A percentile compares a stretch with the other conserved stretches of the same genome.
Conservation (phyloP, 1,140 invertebrate species). For the Euwallacea fornicatus region DNA sequence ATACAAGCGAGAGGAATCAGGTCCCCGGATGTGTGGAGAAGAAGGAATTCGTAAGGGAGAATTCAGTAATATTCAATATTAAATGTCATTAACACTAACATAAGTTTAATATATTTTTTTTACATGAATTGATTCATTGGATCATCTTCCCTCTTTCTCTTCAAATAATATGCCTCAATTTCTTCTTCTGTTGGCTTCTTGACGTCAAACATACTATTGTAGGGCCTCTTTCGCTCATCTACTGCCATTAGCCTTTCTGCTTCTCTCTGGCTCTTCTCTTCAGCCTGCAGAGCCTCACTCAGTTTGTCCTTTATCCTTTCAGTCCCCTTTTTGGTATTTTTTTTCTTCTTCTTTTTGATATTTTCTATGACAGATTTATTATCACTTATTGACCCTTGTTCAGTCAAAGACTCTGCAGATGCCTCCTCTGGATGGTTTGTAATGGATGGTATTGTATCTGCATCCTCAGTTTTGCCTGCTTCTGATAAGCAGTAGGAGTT, state of each 20-base stretch:
- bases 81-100: not conserved
- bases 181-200: slow-evolving; percentile 88
- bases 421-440: slow-evolving; percentile 21
- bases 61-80: too few species aligned
- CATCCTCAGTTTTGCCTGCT: slow-evolving; percentile 61
- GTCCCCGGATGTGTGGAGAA: too few species aligned
- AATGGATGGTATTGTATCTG: not conserved
- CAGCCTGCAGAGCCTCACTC: slow-evolving; percentile 65
- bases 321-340: slow-evolving; percentile 65
- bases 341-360: slow-evolving; percentile 65
- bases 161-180: slow-evolving; percentile 91
- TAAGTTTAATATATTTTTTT: not conserved
- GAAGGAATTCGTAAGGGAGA: too few species aligned
- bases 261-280: slow-evolving; percentile 64
- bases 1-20: too few species aligned
- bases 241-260: slow-evolving; percentile 68
- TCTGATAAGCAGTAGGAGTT: slow-evolving; percentile 88
- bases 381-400: not conserved
- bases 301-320: slow-evolving; percentile 57
- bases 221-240: slow-evolving; percentile 89
- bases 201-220: slow-evolving; percentile 85
- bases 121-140: slow-evolving; percentile 79
- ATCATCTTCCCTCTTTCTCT: slow-evolving; percentile 81
- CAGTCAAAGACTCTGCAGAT: slow-evolving; percentile 27
- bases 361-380: slow-evolving; percentile 43